Evolutionary conservation across 2,113 vertebrate species (phyloP).

Genomic region (Lophura nycthemera): DNA sequence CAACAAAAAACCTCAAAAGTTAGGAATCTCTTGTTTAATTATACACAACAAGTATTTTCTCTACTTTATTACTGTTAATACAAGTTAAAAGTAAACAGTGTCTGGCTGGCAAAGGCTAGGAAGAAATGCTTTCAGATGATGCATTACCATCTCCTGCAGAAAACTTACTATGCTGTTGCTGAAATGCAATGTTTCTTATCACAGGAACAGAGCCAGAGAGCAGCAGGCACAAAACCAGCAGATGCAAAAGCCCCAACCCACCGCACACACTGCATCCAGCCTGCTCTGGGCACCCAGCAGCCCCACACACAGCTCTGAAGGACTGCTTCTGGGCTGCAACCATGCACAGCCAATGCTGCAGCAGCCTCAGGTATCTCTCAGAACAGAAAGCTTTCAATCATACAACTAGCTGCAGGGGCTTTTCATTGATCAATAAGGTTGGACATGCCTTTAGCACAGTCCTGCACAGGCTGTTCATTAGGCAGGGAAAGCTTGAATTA

Average conservation of each 20-base stretch:
- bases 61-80: background rate
- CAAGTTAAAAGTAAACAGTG: background rate
- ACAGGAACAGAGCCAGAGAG: background rate
- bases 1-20: background rate
- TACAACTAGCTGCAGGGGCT: background rate
- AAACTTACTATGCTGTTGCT: background rate
- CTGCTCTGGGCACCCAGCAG: too few species aligned
- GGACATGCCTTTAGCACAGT: fast-evolving
- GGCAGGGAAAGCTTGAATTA: background rate
- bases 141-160: background rate
- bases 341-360: background rate
- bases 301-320: fast-evolving
- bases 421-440: background rate
- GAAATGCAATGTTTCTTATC: background rate
- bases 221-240: background rate
- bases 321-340: background rate
- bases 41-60: background rate
- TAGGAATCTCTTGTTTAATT: background rate
- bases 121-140: background rate
- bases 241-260: background rate
- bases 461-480: background rate
- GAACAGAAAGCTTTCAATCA: background rate
- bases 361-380: background rate
- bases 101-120: background rate
- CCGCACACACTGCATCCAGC: background rate